These are phyloP conservation scores for Acromyrmex heyeri DNA, from an alignment of 1,140 invertebrate species.

Conservation along the genomic window DNA sequence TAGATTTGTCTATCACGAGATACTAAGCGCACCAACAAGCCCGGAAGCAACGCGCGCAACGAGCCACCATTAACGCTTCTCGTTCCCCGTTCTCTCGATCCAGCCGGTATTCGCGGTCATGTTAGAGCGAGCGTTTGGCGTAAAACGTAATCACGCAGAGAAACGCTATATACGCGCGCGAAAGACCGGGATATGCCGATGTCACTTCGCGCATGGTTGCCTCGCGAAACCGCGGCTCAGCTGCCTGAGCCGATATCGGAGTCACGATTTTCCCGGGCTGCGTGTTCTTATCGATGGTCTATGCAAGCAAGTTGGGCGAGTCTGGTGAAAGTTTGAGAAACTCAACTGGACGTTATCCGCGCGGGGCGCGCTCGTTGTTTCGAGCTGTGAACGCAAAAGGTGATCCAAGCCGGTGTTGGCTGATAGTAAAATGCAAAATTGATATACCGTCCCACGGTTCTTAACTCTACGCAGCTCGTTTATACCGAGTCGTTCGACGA, in stretches of 20 bases:
- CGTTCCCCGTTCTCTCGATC: constrained; percentile 8
- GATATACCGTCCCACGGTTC: constrained; percentile 14
- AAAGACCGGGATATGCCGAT: constrained; percentile 60
- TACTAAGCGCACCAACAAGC: not conserved
- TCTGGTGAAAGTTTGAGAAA: constrained; percentile 83
- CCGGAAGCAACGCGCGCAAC: constrained; percentile 31
- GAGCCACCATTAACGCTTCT: constrained; percentile 37
- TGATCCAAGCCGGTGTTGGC: constrained; percentile 24
- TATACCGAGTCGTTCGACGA: not conserved
- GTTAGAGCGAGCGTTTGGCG: constrained; percentile 4
- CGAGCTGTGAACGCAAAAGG: constrained; percentile 35
- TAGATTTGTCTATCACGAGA: not conserved
- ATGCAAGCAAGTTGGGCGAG: constrained; percentile 68
- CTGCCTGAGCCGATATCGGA: constrained; percentile 52
- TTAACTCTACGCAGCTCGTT: not conserved
- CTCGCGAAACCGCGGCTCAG: constrained; percentile 65
- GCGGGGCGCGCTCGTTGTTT: constrained; percentile 44
- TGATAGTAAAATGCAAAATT: constrained; percentile 49
- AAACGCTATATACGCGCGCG: constrained; percentile 48
- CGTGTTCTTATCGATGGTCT: constrained; percentile 76
- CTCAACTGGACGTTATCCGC: constrained; percentile 71
- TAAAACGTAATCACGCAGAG: constrained; percentile 64
- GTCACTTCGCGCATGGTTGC: constrained; percentile 82
- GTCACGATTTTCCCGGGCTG: constrained; percentile 75
- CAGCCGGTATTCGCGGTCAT: constrained; percentile 10